phyloP scores from a whole-genome alignment of 2,113 vertebrate species.

The Tapirus terrestris region DNA sequence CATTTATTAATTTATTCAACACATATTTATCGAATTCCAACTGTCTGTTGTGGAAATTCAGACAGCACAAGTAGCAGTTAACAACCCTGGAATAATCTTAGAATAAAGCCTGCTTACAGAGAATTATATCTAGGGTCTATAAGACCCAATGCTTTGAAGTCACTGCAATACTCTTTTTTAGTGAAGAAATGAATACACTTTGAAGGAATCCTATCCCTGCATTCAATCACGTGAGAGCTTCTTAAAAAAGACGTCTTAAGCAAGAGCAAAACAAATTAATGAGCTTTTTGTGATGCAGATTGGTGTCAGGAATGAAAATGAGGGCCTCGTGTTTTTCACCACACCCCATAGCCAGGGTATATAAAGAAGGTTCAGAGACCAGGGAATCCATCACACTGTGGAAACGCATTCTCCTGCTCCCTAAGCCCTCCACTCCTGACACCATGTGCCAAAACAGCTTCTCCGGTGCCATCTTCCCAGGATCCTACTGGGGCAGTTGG shows the following conservation, averaged over 20 bases:
- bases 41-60: background rate
- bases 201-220: conserved; percentile 15
- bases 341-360: conserved; percentile 46
- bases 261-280: conserved; percentile 68
- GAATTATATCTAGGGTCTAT: background rate
- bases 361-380: conserved; percentile 22
- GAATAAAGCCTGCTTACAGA: background rate
- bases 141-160: conserved; percentile 59
- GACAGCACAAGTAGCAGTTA: background rate
- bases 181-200: background rate
- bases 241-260: conserved; percentile 54
- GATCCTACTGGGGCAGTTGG: conserved; percentile 75
- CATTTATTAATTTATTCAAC: background rate
- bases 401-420: background rate
- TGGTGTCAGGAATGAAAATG: conserved; percentile 71
- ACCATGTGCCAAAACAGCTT: conserved; percentile 51
- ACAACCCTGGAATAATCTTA: background rate
- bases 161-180: background rate
- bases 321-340: background rate
- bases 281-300: conserved; percentile 67
- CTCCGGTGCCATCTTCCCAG: conserved; percentile 46
- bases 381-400: background rate
- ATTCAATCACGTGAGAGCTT: conserved; percentile 3
- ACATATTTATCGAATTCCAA: background rate
- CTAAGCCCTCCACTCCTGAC: background rate